Percentiles rank a stretch among this genome's conserved stretches.
These are phyloP conservation scores for Daktulosphaira vitifoliae DNA, from an alignment of 1,140 invertebrate species.

Conservation along the genomic window DNA sequence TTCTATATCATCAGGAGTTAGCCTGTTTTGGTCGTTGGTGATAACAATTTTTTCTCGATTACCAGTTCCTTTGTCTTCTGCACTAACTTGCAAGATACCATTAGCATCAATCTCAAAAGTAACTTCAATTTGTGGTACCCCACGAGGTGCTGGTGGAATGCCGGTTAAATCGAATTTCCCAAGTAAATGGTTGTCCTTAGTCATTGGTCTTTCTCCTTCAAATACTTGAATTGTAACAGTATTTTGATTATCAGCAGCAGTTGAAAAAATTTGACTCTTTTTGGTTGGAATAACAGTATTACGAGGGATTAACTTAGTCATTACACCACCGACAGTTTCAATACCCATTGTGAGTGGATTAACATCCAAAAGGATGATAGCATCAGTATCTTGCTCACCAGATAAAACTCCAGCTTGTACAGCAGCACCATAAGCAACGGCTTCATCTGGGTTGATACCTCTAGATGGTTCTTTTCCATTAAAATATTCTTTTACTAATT, in stretches of 20 bases:
- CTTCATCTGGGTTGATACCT: slow-evolving; percentile 98
- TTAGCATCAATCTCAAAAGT: slow-evolving; percentile 99
- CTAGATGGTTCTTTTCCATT: slow-evolving; percentile 86
- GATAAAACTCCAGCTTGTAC: slow-evolving; percentile 92
- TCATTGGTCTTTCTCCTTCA: slow-evolving; percentile 98
- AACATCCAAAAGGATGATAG: slow-evolving; percentile 93
- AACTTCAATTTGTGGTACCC: slow-evolving; percentile 98
- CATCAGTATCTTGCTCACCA: slow-evolving; percentile 87
- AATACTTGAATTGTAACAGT: slow-evolving; percentile 95
- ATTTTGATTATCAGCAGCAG: slow-evolving; percentile 96
- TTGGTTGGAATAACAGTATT: slow-evolving; percentile 99
- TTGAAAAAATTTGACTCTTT: slow-evolving; percentile 99
- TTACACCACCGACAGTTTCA: slow-evolving; percentile 98
- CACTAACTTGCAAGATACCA: slow-evolving; percentile 77
- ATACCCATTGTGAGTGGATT: slow-evolving; percentile 98
- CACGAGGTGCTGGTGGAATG: slow-evolving; percentile 93
- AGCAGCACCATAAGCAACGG: slow-evolving; percentile 96
- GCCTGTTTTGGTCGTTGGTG: slow-evolving; percentile 93
- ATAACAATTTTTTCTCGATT: slow-evolving; percentile 98
- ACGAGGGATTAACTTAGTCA: slow-evolving; percentile 96
- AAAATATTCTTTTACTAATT: slow-evolving; percentile 98
- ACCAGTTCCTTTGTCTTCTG: slow-evolving; percentile 97
- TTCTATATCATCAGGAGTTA: slow-evolving; percentile 96
- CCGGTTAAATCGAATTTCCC: slow-evolving; percentile 98
- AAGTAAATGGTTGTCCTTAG: slow-evolving; percentile 95